These are phyloP conservation scores for Strigops habroptila DNA, from an alignment of 2,113 vertebrate genomes.

Conservation along the genomic window DNA sequence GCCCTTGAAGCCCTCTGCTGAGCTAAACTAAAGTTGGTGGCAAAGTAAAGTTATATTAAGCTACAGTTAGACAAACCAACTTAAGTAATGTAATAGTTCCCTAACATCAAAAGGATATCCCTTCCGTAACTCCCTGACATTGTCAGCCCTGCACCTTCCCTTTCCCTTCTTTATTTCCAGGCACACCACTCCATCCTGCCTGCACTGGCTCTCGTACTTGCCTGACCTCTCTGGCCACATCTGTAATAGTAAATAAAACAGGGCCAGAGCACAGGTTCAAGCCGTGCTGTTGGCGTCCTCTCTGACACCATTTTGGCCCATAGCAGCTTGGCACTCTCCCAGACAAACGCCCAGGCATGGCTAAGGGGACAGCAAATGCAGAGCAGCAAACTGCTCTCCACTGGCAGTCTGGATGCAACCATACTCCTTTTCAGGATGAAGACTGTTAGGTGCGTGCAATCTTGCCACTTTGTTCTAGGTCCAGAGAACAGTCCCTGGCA, in stretches of 20 bases:
- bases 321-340: neutral
- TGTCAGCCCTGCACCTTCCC: neutral
- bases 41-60: neutral
- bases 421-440: neutral
- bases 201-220: neutral
- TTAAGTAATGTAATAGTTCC: neutral
- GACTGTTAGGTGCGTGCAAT: no score
- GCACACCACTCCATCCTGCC: neutral
- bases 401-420: neutral
- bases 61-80: neutral
- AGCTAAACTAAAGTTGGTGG: neutral
- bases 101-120: neutral
- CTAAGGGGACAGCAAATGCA: neutral
- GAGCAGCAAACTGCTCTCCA: neutral
- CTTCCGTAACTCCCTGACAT: neutral
- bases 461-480: neutral
- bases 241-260: neutral
- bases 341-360: neutral
- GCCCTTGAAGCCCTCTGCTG: neutral
- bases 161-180: neutral
- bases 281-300: neutral
- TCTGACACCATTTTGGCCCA: neutral
- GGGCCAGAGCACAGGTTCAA: neutral
- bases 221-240: neutral
- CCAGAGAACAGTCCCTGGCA: neutral